Evolutionary conservation across 2,888 invertebrate species (phyloP), one percentile per base, ranked within the genome.

Genomic region (Tanytarsus gracilentus): DNA sequence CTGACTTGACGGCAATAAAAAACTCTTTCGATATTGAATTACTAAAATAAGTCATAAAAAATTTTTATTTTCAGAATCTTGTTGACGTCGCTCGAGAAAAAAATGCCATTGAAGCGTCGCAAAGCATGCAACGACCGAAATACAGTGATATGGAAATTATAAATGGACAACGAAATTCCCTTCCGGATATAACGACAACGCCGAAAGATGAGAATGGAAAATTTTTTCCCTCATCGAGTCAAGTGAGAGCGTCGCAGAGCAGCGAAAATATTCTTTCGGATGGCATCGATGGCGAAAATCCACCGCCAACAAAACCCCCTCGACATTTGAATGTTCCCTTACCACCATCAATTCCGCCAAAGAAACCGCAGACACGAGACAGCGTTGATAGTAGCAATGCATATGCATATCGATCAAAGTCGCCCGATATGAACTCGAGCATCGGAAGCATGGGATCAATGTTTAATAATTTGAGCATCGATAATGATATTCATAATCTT

Each of bases 241-340:
- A 82, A 62, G 83, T 87, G 63, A 36, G 30, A 64, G 85, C 82
- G 58, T 88, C 88, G 56, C 88, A 88, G 70, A 88, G 88, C 67
- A 84, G 87, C 4, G 89, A 90, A 74, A 88, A 88, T 36, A 84
- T 89, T 66, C 75, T 89, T 68, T 76, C 79, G 68, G 82, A 83
- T n/a, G n/a, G n/a, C n/a, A n/a, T n/a, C n/a, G n/a, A n/a, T n/a
- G n/a, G n/a, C n/a, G n/a, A n/a, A n/a, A n/a, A n/a, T 69, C 76
- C 85, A 72, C 87, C 87, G 62, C 90, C 91, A 62, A 91, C 92
- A 9, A 93, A 94, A 75, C 93, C 94, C 52, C 92, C 93, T 73
- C 79, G 79, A 72, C 75, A 79, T 67, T 79, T 79, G 68, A 83
- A n/a, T n/a, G n/a, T n/a, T n/a, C n/a, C n/a, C n/a, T n/a, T 84